Evolutionary conservation across 2,888 invertebrate genomes (phyloP), one percentile per base, ranked within the genome.

Genomic region (Conus canariensis): DNA sequence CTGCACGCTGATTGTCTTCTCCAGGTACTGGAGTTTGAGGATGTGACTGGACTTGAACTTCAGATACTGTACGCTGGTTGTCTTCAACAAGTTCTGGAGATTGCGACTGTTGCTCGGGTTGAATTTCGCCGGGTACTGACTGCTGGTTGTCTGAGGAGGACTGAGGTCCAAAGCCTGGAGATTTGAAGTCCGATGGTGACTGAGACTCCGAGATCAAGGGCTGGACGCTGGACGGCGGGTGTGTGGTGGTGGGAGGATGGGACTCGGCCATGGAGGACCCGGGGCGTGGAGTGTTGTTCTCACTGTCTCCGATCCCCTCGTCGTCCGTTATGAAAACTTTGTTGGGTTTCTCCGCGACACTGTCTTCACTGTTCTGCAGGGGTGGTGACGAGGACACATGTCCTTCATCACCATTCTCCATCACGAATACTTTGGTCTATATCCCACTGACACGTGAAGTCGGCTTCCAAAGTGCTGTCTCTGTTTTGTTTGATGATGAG

Each of bases 281-380:
- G 10, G 87, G 56, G 22, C 87, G 87, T 30, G 87, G 74, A 4
- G 87, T 45, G 74, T 87, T 87, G 87, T 19, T 74, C 87, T 74
- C 87, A 12, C 74, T 87, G 74, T 67, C 74, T 58, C 87, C 87
- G 70, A 87, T 74, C 12, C 87, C 87, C 58, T 87, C 87, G 58
- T 87, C 74, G 14, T 87, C 87, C n/a, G 87, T 87, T 8, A 87
- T 87, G 74, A 87, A 87, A 58, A 87, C 56, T 9, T 70, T 87
- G 56, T 5, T 58, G n/a, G 74, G n/a, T n/a, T n/a, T 6, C 5
- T 74, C 87, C 58, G 1, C 56, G 16, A 64, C 16, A 9, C 45
- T 60, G 5, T 12, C 60, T 4, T 16, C 64, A 16, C 19, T 19
- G 30, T 67, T 64, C 67, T 64, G 67, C 4, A 19, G 86, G 12